Evolutionary conservation across 2,113 vertebrate genomes (phyloP), one percentile per base, ranked within the genome.

Genomic region (Petrocephalus zakoni): DNA sequence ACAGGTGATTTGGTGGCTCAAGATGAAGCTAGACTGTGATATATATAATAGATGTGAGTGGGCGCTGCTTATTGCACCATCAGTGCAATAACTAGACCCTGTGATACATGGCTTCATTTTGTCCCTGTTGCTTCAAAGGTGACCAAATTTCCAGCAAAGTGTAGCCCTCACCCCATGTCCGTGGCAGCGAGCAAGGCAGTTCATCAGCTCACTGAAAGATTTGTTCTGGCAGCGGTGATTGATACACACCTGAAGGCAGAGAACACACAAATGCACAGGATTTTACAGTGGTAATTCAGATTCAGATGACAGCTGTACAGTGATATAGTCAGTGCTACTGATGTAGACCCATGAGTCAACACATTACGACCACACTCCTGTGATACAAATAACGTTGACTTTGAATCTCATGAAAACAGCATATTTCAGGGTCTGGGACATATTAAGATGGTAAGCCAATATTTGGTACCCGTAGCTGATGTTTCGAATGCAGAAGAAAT

Each of bases 151-250:
- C 7, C 1, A 22, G 22, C 86, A 17, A 64, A 37, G 22, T 22
- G 46, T 7, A 47, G 13, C 1, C 19, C 89, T 52, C 92, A 96
- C 95, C 94, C 96, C 95, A n/a, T 95, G 94, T 78, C 91, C 82
- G 61, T 94, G 95, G 92, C 98, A 99, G 84, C 90, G 91, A 29
- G 92, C 88, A 52, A 97, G 93, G 2, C 98, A 99, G 55, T 88
- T 91, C 61, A 97, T 95, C 93, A 98, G 93, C 93, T 98, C 96
- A 0, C 90, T 94, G 84, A 97, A 97, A 42, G 97, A 97, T 1
- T 94, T 95, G 42, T 98, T 97, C 90, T 96, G 96, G 91, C 98
- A 99, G 21, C 92, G 94, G 0, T 96, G 94, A 85, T 98, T 96
- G 91, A 95, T 95, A 93, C 98, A 99, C 85, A 99, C 97, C 98